These are phyloP conservation scores for Brachypteracias leptosomus DNA, from an alignment of 2,113 vertebrate genomes.

Conservation along the genomic window DNA sequence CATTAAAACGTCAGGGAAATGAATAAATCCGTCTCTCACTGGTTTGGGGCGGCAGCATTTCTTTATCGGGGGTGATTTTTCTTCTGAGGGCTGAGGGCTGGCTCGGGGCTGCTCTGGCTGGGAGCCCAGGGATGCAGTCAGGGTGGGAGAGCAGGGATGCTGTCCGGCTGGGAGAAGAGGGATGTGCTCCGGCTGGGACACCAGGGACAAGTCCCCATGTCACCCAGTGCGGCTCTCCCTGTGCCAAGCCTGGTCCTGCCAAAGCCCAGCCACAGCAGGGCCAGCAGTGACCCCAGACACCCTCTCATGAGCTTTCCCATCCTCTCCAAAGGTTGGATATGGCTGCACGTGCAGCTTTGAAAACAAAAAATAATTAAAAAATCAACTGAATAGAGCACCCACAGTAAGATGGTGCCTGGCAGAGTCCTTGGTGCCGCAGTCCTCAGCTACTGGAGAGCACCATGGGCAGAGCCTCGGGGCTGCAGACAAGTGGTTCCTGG, in stretches of 20 bases:
- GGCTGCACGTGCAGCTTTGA: not conserved
- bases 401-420: accelerated
- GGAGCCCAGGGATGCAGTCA: not conserved
- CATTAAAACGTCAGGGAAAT: conserved; percentile 79
- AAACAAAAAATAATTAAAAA: not conserved
- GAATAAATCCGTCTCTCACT: conserved; percentile 64
- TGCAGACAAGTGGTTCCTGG: accelerated
- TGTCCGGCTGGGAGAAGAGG: not conserved
- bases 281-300: not conserved
- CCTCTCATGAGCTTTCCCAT: not conserved
- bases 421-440: accelerated
- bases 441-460: not conserved
- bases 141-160: not conserved
- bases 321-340: not conserved
- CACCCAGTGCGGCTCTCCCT: not conserved
- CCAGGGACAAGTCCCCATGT: accelerated
- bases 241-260: not conserved
- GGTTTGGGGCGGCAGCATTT: conserved; percentile 3
- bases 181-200: not conserved
- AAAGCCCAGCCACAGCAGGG: not conserved
- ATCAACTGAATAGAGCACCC: accelerated
- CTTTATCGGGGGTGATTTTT: conserved; percentile 67
- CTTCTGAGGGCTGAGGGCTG: conserved; percentile 7
- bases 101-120: not conserved
- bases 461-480: accelerated